phyloP scores from a whole-genome alignment of 23 tunicate species.

The Halocynthia roretzi region DNA sequence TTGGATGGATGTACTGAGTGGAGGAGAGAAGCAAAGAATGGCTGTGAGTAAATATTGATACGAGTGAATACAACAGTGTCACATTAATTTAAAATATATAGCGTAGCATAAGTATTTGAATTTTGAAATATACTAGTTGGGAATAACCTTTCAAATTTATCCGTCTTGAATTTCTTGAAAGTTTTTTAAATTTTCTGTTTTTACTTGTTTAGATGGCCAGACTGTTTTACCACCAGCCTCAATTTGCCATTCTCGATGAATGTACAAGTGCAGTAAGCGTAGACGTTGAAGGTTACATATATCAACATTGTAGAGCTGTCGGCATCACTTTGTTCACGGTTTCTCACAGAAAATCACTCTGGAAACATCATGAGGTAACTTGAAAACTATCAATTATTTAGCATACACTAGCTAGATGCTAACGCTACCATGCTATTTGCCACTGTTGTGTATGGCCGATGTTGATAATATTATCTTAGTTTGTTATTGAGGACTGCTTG shows the following conservation, averaged over 20 bases:
- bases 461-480: no score
- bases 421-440: no score
- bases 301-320: slow-evolving; percentile 73
- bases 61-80: no score
- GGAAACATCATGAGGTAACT: slow-evolving; percentile 77
- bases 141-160: not conserved
- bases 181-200: no score
- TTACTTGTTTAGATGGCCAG: slow-evolving; percentile 60
- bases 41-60: slow-evolving; percentile 16
- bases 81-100: no score
- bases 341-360: slow-evolving; percentile 81
- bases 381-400: no score
- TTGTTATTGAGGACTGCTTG: no score
- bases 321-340: slow-evolving; percentile 86
- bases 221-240: slow-evolving; percentile 92
- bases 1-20: slow-evolving; percentile 98
- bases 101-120: no score
- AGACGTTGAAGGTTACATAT: slow-evolving; percentile 91
- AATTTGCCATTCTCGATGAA: slow-evolving; percentile 88
- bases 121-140: not conserved
- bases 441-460: no score
- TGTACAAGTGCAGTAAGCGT: slow-evolving; percentile 94
- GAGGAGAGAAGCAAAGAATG: slow-evolving; percentile 90
- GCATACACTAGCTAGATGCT: no score
- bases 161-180: not conserved